A percentile compares a stretch with the other conserved stretches of the same genome.
These are phyloP conservation scores for Tenualosa ilisha DNA, from an alignment of 2,797 vertebrate species.

Conservation along the genomic window DNA sequence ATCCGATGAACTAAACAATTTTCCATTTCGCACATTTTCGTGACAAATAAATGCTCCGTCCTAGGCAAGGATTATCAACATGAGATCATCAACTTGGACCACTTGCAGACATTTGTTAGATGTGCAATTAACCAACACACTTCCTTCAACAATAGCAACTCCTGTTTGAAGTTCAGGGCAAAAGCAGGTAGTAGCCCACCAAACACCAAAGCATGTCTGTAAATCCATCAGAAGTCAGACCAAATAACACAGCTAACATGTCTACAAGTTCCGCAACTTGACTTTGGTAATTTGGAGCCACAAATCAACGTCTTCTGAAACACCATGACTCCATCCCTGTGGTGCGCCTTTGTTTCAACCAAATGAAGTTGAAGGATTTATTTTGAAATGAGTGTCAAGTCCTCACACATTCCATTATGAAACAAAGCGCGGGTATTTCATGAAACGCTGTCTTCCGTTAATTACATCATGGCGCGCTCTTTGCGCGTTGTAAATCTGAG, in stretches of 20 bases:
- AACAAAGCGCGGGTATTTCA: conserved; percentile 10
- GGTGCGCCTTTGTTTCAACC: not conserved
- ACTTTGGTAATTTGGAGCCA: not conserved
- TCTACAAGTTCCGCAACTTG: conserved; percentile 14
- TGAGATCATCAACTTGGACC: not conserved
- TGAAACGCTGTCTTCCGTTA: not conserved
- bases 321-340: not conserved
- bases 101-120: not conserved
- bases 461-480: not conserved
- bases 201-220: not conserved
- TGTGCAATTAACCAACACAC: not conserved
- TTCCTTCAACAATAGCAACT: not conserved
- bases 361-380: conserved; percentile 20
- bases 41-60: conserved; percentile 4
- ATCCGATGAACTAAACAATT: not conserved
- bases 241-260: conserved; percentile 14
- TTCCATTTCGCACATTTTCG: not conserved
- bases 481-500: not conserved
- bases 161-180: conserved; percentile 17
- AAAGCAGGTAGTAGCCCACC: not conserved
- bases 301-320: conserved; percentile 6
- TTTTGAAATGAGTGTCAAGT: conserved; percentile 7
- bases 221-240: not conserved
- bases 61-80: not conserved
- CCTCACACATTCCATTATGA: not conserved